These are phyloP conservation scores for Holothuria leucospilota DNA, from an alignment of 53 echinoderm and acorn worm species.

Conservation along the genomic window DNA sequence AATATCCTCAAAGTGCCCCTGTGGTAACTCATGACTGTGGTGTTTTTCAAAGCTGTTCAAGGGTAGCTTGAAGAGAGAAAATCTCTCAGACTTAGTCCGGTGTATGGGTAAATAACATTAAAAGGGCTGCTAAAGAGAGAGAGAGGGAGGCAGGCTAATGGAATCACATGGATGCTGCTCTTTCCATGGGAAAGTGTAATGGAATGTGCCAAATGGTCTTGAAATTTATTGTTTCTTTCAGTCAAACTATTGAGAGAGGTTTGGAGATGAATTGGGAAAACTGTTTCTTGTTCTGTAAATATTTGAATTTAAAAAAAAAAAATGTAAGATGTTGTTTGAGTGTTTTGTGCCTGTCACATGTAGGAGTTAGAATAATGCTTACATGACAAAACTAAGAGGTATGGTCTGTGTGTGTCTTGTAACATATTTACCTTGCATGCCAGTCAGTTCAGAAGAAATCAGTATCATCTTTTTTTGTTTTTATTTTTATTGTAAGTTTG, in stretches of 20 bases:
- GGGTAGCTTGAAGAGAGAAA: no score
- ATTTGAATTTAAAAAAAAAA: neutral
- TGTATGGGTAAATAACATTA: no score
- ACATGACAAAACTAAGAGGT: neutral
- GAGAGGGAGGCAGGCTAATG: no score
- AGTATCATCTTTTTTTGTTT: no score
- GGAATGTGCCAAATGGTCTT: neutral
- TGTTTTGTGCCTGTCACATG: slow-evolving; percentile 34
- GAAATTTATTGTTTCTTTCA: neutral
- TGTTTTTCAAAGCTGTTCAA: no score
- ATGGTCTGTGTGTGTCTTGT: slow-evolving; percentile 14
- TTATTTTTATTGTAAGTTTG: no score
- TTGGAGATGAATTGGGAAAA: neutral
- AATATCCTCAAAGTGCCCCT: no score
- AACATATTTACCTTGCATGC: slow-evolving; percentile 29
- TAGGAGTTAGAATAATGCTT: slow-evolving; percentile 5
- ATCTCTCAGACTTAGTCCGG: no score
- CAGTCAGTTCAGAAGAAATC: slow-evolving; percentile 5
- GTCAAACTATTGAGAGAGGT: neutral
- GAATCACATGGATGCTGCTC: no score
- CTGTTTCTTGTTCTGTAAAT: slow-evolving; percentile 10
- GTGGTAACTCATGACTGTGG: no score
- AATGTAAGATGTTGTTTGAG: slow-evolving; percentile 2
- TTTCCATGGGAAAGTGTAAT: no score
- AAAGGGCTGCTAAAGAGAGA: no score